Evolutionary conservation across 2,797 vertebrate genomes (phyloP), one percentile per base, ranked within the genome.

Genomic region (Gastrophryne carolinensis): DNA sequence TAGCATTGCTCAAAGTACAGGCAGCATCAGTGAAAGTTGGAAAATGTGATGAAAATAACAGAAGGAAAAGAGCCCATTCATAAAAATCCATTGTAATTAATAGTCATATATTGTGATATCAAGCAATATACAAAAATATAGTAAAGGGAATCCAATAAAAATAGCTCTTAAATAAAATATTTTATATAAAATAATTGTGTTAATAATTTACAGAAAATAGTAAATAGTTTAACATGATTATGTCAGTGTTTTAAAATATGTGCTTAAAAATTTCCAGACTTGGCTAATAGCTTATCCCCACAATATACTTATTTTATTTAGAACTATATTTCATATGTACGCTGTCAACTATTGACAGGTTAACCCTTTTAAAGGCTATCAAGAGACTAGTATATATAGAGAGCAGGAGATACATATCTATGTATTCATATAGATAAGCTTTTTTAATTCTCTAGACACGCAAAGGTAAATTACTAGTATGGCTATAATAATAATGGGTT

Each of bases 401-500:
- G 41, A 60, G 34, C 29, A 44, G 61, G n/a, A 60, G 60, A n/a
- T n/a, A 29, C 57, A 49, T 60, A 60, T 49, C 23, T 60, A 49
- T 41, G 30, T 32, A 60, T 50, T 60, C 15, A 49, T 23, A 34
- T 47, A 26, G 7, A 60, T 15, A 32, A 17, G 50, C 15, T 17
- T 15, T 53, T 21, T 17, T 12, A 72, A 29, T n/a, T n/a, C 47
- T 52, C 3, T 34, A 67, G 64, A 29, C 29, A 35, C 11, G n/a
- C n/a, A 10, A 52, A 39, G 4, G 52, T 35, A 34, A 72, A 72
- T 44, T 62, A 39, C 57, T 39, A 50, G 70, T 63, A 63, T 52
- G 12, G 5, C 3, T 35, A 49, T 37, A 21, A 52, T 72, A 72
- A 72, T 72, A 39, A 63, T 52, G 49, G 70, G 49, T 21, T 53